Base-by-base conservation (phyloP, 2,797 vertebrate genomes). In the Sebastes diploproa region DNA sequence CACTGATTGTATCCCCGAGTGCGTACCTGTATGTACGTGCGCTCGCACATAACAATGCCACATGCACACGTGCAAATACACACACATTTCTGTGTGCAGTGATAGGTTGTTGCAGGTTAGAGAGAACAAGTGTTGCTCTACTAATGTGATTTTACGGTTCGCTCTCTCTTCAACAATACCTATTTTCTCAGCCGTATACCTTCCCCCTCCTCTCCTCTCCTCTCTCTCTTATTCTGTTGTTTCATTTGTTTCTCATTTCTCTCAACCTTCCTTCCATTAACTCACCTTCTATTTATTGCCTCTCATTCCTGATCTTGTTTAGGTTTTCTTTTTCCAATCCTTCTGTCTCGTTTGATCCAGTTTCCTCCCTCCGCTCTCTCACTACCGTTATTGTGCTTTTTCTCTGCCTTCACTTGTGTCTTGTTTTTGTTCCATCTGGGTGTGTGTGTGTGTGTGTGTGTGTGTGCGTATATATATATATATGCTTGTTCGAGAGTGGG, bases 61-160 rank as follows among this genome's bases (percentile, higher is more conserved):
- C 54, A 56, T 14, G 10, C 46, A 52, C 46, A 2, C 4, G 18
- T 25, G 18, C 25, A 55, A 23, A 64, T 16, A 68, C n/a, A 65
- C 52, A 60, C 55, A 65, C 22, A 16, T n/a, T n/a, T 30, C 42
- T 46, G 4, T 20, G 62, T 62, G 23, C 52, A 60, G 30, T 30
- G 34, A 50, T 42, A 16, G 63, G 22, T 36, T 60, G 54, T 58
- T 55, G 56, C 50, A 30, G 38, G 61, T 72, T 71, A 59, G 42
- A 30, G 29, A 46, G 32, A 86, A 80, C 70, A 73, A 81, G 55
- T 77, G 50, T 69, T 62, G 8, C 67, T 80, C 50, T 13, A 18
- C 72, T 87, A 83, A 90, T 89, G 69, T 42, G 64, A 87, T 90
- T 88, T 92, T 78, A 77, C 20, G 30, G 70, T 75, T 77, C 6